Evolutionary conservation across 2,113 vertebrate genomes (phyloP).

Genomic region (Psilopsiagon aymara): DNA sequence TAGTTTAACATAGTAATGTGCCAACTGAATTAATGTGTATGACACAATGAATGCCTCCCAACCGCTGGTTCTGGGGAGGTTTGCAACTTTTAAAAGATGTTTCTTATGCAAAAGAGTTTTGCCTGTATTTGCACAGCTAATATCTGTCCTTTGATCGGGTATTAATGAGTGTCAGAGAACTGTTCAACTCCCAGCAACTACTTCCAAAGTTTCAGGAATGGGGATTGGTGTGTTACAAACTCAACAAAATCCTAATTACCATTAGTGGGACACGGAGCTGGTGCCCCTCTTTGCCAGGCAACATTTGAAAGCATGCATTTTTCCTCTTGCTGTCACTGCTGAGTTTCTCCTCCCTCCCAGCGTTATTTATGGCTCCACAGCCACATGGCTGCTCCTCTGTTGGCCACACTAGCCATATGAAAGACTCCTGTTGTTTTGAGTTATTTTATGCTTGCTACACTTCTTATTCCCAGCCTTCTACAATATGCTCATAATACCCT

Average conservation of each 20-base stretch:
- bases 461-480: neutral
- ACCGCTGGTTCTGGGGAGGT: slow-evolving; percentile 80
- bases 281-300: neutral
- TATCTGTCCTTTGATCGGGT: neutral
- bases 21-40: slow-evolving; percentile 90
- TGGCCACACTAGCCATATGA: neutral
- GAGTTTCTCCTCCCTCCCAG: neutral
- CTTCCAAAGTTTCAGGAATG: neutral
- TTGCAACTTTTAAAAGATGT: slow-evolving; percentile 77
- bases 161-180: neutral
- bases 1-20: slow-evolving; percentile 94
- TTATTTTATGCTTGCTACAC: rapidly evolving
- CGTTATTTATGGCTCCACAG: neutral
- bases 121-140: slow-evolving; percentile 39
- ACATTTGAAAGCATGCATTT: rapidly evolving
- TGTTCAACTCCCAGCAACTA: neutral
- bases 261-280: neutral
- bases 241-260: neutral
- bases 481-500: neutral
- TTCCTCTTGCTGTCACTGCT: rapidly evolving
- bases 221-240: neutral
- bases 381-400: neutral
- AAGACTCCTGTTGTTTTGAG: neutral
- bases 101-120: slow-evolving; percentile 77
- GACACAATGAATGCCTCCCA: slow-evolving; percentile 86